Conservation (phyloP, 1,140 invertebrate species). For the Papilio glaucus region DNA sequence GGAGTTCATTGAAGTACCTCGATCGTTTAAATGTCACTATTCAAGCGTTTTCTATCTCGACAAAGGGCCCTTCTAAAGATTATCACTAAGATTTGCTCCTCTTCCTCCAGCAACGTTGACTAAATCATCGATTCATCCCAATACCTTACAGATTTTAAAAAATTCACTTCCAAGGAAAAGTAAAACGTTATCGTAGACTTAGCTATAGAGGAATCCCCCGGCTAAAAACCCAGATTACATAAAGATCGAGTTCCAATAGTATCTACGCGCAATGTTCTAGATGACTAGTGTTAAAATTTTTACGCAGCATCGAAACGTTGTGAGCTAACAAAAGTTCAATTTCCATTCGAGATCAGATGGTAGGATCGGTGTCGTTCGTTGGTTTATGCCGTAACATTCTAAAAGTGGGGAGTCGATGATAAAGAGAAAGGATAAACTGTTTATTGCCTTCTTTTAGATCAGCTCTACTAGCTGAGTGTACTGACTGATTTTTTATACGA, state of each 20-base stretch:
- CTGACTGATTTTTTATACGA: neutral
- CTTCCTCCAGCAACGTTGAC: too few species aligned
- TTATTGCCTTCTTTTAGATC: conserved; percentile 24
- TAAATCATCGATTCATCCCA: too few species aligned
- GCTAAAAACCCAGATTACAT: neutral
- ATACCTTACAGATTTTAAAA: too few species aligned
- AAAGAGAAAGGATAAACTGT: conserved; percentile 32
- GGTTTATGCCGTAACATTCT: conserved; percentile 32
- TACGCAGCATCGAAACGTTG: conserved; percentile 28
- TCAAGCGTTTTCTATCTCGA: too few species aligned
- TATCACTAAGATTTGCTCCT: too few species aligned
- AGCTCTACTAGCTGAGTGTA: conserved; percentile 9
- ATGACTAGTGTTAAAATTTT: conserved; percentile 54
- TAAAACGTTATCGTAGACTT: too few species aligned
- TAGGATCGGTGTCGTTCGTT: conserved; percentile 4
- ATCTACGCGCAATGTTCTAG: conserved; percentile 28
- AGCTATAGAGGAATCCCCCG: too few species aligned
- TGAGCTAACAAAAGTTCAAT: conserved; percentile 32
- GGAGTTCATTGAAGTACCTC: too few species aligned
- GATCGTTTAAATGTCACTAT: too few species aligned
- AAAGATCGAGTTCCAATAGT: conserved; percentile 16
- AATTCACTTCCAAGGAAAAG: too few species aligned
- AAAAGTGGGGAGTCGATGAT: conserved; percentile 29
- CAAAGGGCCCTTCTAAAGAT: too few species aligned
- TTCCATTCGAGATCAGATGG: conserved; percentile 32